A percentile compares a stretch with the other conserved stretches of the same genome.
phyloP scores from a whole-genome alignment of 1,140 invertebrate species.

The Drosophila sechellia region DNA sequence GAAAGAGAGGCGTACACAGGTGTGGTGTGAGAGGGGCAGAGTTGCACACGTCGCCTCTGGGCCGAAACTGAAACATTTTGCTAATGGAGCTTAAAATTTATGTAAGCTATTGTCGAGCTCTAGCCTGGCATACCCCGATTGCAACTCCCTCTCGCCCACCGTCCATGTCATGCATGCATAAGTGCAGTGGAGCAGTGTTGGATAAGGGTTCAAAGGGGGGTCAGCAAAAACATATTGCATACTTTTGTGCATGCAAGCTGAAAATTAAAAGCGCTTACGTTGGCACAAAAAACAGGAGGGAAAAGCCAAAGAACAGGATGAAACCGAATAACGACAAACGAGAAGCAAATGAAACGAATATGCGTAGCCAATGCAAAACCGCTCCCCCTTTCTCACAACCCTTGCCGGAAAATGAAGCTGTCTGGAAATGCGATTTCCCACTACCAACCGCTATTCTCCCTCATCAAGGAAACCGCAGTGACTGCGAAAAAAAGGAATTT shows the following conservation, averaged over 20 bases:
- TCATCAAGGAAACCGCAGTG: constrained; percentile 21
- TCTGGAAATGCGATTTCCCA: constrained; percentile 26
- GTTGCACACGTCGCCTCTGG: constrained; percentile 66
- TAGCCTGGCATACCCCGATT: constrained; percentile 8
- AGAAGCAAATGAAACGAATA: constrained; percentile 55
- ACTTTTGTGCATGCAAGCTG: constrained; percentile 82
- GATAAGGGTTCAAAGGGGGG: constrained; percentile 5
- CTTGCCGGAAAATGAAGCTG: constrained; percentile 60
- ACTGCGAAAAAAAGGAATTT: constrained; percentile 14
- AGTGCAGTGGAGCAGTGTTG: constrained; percentile 45
- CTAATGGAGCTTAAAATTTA: constrained; percentile 83
- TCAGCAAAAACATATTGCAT: constrained; percentile 69
- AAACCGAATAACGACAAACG: constrained; percentile 44
- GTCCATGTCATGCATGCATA: constrained; percentile 75
- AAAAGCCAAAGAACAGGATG: constrained; percentile 9
- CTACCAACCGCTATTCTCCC: constrained; percentile 11
- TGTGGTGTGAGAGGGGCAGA: not conserved
- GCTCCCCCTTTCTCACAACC: not conserved
- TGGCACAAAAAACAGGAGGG: constrained; percentile 43
- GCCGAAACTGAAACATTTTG: constrained; percentile 71
- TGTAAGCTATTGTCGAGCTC: constrained; percentile 74
- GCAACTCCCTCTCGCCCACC: not conserved
- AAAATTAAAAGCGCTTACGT: constrained; percentile 82
- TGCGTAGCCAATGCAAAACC: constrained; percentile 43
- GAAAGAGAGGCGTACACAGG: not conserved